phyloP scores from a whole-genome alignment of 2,113 vertebrate genomes.

The Procavia capensis region DNA sequence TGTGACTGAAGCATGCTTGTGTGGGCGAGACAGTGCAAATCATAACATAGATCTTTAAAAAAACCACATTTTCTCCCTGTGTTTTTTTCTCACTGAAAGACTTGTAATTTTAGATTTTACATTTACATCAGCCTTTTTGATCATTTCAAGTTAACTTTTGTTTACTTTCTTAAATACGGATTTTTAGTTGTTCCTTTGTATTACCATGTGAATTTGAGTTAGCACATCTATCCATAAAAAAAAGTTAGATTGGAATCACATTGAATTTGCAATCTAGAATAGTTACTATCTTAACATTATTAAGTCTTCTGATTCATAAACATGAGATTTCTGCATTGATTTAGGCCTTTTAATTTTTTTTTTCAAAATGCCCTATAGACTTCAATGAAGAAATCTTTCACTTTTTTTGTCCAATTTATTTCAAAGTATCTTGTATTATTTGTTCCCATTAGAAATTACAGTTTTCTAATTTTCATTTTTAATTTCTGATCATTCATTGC shows the following conservation, averaged over 20 bases:
- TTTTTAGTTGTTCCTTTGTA: neutral
- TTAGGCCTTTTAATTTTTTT: neutral
- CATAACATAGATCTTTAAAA: neutral
- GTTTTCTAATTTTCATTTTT: neutral
- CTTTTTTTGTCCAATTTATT: neutral
- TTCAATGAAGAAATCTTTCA: neutral
- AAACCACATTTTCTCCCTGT: neutral
- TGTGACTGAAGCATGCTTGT: neutral
- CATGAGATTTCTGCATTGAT: neutral
- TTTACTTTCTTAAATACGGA: neutral
- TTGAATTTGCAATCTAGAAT: neutral
- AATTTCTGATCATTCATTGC: neutral
- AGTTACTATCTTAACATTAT: neutral
- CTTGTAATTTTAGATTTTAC: constrained; percentile 4
- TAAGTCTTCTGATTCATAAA: neutral
- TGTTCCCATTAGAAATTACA: neutral
- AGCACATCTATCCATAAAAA: neutral
- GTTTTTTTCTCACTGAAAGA: neutral
- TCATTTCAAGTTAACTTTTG: constrained; percentile 17
- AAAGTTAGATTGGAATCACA: neutral
- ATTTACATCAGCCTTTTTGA: neutral
- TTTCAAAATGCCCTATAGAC: neutral
- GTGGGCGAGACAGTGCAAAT: neutral
- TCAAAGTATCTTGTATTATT: neutral
- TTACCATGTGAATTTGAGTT: neutral